phyloP scores from a whole-genome alignment of 2,888 invertebrate species.

The Caprella mutica region DNA sequence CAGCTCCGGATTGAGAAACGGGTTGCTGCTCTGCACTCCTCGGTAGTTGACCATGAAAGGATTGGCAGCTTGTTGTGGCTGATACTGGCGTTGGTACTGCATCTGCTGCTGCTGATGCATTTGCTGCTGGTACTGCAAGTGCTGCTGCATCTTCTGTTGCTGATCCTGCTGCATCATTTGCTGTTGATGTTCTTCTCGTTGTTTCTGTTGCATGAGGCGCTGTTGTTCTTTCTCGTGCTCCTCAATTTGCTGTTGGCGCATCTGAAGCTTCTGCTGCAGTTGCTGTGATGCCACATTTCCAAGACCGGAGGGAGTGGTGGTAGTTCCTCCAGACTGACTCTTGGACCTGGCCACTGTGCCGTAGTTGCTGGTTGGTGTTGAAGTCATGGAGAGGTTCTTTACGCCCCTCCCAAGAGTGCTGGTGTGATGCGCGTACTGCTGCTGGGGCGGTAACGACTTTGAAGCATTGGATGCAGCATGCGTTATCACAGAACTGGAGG shows the following conservation, averaged over 20 bases:
- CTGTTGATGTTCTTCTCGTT: neutral
- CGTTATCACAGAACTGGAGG: no score
- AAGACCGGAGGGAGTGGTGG: neutral
- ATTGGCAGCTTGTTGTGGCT: neutral
- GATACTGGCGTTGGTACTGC: slow-evolving; percentile 44
- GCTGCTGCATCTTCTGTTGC: slow-evolving; percentile 43
- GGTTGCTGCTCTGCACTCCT: neutral
- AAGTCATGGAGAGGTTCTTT: no score
- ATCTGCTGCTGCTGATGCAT: slow-evolving; percentile 45
- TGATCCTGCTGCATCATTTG: slow-evolving; percentile 43
- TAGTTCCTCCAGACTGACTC: neutral
- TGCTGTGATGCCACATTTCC: slow-evolving; percentile 2
- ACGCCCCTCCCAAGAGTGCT: no score
- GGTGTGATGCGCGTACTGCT: no score
- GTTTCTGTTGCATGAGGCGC: neutral
- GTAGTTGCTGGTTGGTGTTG: neutral
- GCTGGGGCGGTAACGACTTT: no score
- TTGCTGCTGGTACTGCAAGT: slow-evolving; percentile 22
- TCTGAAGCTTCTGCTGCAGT: slow-evolving; percentile 10
- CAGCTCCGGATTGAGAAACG: neutral
- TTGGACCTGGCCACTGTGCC: neutral
- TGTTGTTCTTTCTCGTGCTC: neutral
- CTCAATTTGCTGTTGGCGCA: neutral
- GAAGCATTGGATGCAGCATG: no score
- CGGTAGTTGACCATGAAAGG: slow-evolving; percentile 3